Evolutionary conservation across 2,888 invertebrate species (phyloP).

Genomic region (Zootermopsis nevadensis): DNA sequence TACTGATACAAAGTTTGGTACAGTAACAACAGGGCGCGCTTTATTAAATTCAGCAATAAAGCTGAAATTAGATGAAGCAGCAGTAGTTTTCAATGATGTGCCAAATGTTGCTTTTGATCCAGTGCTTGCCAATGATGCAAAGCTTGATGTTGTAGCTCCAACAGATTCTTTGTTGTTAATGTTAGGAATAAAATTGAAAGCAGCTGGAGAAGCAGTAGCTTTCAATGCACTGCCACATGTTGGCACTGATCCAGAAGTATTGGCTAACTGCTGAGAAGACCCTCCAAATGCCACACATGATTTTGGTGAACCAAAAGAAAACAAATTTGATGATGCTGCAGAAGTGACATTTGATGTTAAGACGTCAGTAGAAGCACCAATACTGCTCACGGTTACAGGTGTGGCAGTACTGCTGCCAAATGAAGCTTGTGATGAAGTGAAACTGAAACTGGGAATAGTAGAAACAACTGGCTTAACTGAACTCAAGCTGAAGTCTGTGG

Average conservation of each 20-base stretch:
- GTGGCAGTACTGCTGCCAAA: slow-evolving; percentile 14
- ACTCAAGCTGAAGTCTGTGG: background rate
- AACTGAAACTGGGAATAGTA: slow-evolving; percentile 10
- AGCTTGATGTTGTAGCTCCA: background rate
- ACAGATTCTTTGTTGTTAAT: background rate
- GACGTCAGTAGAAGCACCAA: background rate
- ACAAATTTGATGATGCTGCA: background rate
- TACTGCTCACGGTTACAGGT: background rate
- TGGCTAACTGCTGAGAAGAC: background rate
- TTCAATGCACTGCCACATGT: slow-evolving; percentile 24
- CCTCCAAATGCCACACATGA: slow-evolving; percentile 24
- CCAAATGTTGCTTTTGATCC: background rate
- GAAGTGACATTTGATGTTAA: background rate
- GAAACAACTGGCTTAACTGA: background rate
- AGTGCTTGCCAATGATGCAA: background rate
- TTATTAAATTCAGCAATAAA: too few relatives aligned
- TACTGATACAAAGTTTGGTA: background rate
- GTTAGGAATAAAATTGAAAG: background rate
- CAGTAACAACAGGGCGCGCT: too few relatives aligned
- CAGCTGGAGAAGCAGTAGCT: slow-evolving; percentile 1
- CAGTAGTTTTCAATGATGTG: background rate
- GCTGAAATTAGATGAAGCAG: background rate
- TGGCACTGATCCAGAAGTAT: background rate
- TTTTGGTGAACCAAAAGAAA: slow-evolving; percentile 29
- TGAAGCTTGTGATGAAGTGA: slow-evolving; percentile 2